phyloP scores from a whole-genome alignment of 2,888 invertebrate genomes.

The Papilio elwesi region DNA sequence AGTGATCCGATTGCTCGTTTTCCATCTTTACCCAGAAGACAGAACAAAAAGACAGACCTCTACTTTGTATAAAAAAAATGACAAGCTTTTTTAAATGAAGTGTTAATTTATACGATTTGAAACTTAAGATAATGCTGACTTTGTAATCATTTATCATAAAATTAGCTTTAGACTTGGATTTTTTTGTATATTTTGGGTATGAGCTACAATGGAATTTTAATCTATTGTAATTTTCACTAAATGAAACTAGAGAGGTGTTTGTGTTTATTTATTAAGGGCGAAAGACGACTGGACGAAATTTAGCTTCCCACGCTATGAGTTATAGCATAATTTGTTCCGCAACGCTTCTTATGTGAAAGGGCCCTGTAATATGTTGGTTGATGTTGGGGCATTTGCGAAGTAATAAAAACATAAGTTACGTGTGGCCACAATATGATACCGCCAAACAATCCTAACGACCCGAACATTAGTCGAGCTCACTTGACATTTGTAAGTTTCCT shows the following conservation, averaged over 20 bases:
- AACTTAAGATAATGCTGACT: no score
- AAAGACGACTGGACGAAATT: slow-evolving; percentile 13
- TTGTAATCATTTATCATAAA: no score
- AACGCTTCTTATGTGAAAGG: slow-evolving; percentile 26
- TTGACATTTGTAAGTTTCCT: background rate
- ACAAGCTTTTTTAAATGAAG: no score
- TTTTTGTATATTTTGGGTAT: background rate
- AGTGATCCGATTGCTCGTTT: no score
- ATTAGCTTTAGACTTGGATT: no score
- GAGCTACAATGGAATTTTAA: background rate
- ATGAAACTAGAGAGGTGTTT: background rate
- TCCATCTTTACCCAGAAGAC: no score
- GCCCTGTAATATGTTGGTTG: slow-evolving; percentile 30
- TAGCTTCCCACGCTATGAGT: slow-evolving; percentile 25
- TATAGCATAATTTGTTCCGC: slow-evolving; percentile 34
- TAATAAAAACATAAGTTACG: slow-evolving; percentile 31
- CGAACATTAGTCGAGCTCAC: slow-evolving; percentile 1
- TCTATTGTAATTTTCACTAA: background rate
- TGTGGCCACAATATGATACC: slow-evolving; percentile 8
- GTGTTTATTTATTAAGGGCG: background rate
- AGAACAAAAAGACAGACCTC: no score
- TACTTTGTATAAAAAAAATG: no score
- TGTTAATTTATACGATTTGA: no score
- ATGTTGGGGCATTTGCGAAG: slow-evolving; percentile 25
- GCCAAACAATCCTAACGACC: slow-evolving; percentile 10